phyloP scores from a whole-genome alignment of 1,140 invertebrate genomes.

The roundworm (Caenorhabditis elegans) region DNA sequence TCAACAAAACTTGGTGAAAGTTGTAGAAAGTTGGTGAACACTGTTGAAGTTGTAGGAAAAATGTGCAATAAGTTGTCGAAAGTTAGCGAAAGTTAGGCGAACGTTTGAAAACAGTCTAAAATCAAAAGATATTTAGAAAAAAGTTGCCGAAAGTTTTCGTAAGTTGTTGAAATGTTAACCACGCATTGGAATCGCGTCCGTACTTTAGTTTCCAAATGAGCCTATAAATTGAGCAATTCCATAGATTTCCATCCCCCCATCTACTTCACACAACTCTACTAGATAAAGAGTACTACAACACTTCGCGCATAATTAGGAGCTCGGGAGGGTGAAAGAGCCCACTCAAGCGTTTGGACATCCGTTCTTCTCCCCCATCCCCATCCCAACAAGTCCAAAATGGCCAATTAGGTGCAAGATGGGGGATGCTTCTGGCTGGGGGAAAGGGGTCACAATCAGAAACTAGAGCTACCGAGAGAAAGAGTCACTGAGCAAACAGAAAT shows the following conservation, averaged over 20 bases:
- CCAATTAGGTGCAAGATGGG: not conserved
- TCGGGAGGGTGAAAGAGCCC: not conserved
- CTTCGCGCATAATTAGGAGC: not conserved
- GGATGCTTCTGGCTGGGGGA: not conserved
- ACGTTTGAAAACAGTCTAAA: too few relatives aligned
- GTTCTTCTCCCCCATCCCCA: not conserved
- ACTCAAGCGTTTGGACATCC: slow-evolving; percentile 4
- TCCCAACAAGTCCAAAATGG: not conserved
- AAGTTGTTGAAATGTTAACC: too few relatives aligned
- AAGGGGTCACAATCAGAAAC: not conserved
- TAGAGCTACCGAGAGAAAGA: not conserved
- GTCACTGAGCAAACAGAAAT: slow-evolving; percentile 20
- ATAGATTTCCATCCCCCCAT: not conserved
- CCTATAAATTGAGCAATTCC: too few relatives aligned
- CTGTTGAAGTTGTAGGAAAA: too few relatives aligned
- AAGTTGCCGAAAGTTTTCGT: too few relatives aligned
- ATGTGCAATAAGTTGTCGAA: too few relatives aligned
- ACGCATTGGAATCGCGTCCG: too few relatives aligned
- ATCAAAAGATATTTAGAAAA: too few relatives aligned
- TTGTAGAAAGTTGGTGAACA: too few relatives aligned
- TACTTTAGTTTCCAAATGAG: too few relatives aligned
- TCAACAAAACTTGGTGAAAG: too few relatives aligned
- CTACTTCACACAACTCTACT: not conserved
- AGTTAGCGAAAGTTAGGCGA: too few relatives aligned
- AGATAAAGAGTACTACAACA: not conserved